Base-by-base conservation (phyloP, 2,797 vertebrate species). In the Taeniopygia guttata region DNA sequence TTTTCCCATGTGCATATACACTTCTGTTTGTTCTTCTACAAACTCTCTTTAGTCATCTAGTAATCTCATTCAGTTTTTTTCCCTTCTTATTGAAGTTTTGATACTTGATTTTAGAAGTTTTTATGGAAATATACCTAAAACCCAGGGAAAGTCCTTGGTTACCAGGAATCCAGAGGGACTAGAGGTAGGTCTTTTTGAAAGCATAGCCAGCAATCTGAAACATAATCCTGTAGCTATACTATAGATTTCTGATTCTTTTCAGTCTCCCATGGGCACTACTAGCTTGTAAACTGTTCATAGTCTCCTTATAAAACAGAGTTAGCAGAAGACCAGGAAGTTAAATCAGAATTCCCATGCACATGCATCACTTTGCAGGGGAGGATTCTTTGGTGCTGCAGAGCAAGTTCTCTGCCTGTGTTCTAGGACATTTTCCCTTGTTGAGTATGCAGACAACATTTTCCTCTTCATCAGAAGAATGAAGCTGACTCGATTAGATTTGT, bases 401-500 rank as follows among this genome's bases (percentile, higher is more conserved):
- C 3, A 6, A 80, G 75, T 5, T 10, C 67, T 64, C 63, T 76
- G n/a, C 40, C 58, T 89, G 79, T 70, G 86, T 94, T 92, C 52
- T 75, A 87, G 75, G 80, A 93, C 85, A 90, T 48, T 89, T 91
- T 89, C 27, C 75, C 92, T 95, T 93, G 84, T 97, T 97, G 96
- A 95, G 96, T 97, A 98, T 98, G 90, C 97, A 97, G 94, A 85
- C 66, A 96, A 97, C 94, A 97, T 94, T 95, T 97, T 96, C 92
- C 94, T 83, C 90, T 95, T 97, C 36, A 3, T 96, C 95, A 85
- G n/a, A 95, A 97, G 97, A 97, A 97, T 96, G 96, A 97, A 96
- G 93, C 95, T 96, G 98, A 97, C 97, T 77, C 21, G n/a, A 97
- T 97, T 97, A 96, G 94, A 97, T 98, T 98, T 98, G 97, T 97